phyloP scores from a whole-genome alignment of 1,140 invertebrate genomes.

The Orchesella cincta region DNA sequence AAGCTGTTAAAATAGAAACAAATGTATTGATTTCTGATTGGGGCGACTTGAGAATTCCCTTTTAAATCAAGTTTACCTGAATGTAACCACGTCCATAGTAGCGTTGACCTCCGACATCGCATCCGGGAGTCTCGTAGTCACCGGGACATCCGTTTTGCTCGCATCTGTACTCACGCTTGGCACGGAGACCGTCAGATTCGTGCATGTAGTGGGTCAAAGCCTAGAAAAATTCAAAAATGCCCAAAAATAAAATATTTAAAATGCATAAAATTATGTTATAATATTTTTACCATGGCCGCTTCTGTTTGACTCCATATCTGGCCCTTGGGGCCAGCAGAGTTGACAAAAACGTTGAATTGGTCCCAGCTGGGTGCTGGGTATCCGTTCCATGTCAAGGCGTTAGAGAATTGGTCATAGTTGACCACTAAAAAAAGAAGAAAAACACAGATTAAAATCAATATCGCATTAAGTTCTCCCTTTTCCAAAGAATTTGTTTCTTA shows the following conservation, averaged over 20 bases:
- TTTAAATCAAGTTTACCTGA: neutral
- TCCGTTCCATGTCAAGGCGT: constrained; percentile 36
- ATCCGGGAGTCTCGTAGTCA: constrained; percentile 31
- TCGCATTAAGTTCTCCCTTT: neutral
- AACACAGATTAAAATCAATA: neutral
- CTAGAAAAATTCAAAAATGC: too few species aligned
- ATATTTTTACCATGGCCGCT: constrained; percentile 48
- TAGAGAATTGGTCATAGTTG: constrained; percentile 33
- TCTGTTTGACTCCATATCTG: constrained; percentile 36
- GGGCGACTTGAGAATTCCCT: neutral
- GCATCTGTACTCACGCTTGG: neutral
- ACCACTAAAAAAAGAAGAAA: constrained; percentile 28
- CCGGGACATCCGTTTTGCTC: constrained; percentile 28
- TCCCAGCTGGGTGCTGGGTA: constrained; percentile 33
- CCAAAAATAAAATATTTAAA: too few species aligned
- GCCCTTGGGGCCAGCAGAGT: constrained; percentile 22
- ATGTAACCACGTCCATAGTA: constrained; percentile 18
- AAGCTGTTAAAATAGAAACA: neutral
- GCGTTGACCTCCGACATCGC: constrained; percentile 6
- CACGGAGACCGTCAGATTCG: constrained; percentile 42
- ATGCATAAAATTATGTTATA: too few species aligned
- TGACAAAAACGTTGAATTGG: constrained; percentile 30
- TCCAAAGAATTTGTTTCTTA: neutral
- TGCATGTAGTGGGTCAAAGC: constrained; percentile 42
- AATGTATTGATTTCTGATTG: neutral